Evolutionary conservation across 2,888 invertebrate species (phyloP).

Genomic region (Clivina fossor): DNA sequence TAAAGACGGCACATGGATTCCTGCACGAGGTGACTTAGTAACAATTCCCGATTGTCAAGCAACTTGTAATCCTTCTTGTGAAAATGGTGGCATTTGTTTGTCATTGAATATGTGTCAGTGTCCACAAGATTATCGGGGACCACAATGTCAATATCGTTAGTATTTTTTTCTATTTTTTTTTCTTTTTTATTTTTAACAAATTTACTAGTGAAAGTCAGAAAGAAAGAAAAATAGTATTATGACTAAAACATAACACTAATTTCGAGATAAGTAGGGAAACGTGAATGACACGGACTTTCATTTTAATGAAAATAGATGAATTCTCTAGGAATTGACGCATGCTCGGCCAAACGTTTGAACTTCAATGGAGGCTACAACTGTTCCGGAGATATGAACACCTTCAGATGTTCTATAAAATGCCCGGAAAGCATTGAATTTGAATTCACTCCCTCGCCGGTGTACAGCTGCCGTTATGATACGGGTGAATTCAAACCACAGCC

Average conservation of each 20-base stretch:
- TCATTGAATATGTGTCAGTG: constrained; percentile 78
- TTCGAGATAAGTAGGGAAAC: no score
- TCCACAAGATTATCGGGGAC: constrained; percentile 68
- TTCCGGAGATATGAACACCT: constrained; percentile 60
- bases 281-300: no score
- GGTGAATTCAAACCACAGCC: constrained; percentile 69
- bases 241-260: no score
- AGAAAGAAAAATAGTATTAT: no score
- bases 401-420: constrained; percentile 68
- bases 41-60: constrained; percentile 71
- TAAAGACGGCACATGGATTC: constrained; percentile 69
- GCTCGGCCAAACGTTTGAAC: constrained; percentile 63
- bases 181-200: not conserved
- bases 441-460: constrained; percentile 60
- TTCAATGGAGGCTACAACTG: constrained; percentile 81
- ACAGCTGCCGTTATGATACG: constrained; percentile 67
- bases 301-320: no score
- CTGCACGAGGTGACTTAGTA: constrained; percentile 63
- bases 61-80: constrained; percentile 70
- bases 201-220: not conserved
- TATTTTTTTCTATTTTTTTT: not conserved
- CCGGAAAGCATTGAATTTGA: constrained; percentile 66
- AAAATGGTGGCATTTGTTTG: constrained; percentile 81
- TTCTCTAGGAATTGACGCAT: constrained; percentile 62
- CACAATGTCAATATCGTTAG: constrained; percentile 66